Percentiles rank a stretch among this genome's conserved stretches.
Conservation (phyloP, 2,797 vertebrate species). For the Anabacerthia variegaticeps region DNA sequence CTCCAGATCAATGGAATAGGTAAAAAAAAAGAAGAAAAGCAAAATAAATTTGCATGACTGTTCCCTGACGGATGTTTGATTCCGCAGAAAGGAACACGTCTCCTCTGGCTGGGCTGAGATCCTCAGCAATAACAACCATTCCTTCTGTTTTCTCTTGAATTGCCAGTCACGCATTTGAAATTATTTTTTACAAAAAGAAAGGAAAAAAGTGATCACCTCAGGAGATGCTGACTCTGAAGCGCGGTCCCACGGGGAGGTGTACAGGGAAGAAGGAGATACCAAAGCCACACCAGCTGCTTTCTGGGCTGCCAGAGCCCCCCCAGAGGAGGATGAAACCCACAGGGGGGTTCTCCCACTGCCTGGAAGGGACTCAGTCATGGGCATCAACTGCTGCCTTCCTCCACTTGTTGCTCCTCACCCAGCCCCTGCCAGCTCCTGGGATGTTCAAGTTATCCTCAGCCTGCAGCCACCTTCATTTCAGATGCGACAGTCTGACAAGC, state of each 20-base stretch:
- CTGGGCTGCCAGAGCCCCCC: neutral
- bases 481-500: neutral
- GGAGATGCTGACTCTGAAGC: neutral
- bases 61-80: neutral
- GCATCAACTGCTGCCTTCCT: neutral
- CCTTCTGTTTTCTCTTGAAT: neutral
- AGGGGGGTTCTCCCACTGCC: neutral
- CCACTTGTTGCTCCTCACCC: neutral
- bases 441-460: neutral
- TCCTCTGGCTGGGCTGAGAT: neutral
- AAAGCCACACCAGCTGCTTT: neutral
- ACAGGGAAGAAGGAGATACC: neutral
- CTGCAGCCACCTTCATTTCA: neutral
- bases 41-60: neutral
- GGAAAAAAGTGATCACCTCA: neutral
- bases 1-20: neutral
- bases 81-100: neutral
- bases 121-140: neutral
- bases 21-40: neutral
- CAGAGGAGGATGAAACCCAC: neutral
- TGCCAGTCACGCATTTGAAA: neutral
- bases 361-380: accelerated
- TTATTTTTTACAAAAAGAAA: neutral
- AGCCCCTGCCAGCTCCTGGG: neutral
- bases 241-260: accelerated